phyloP scores from a whole-genome alignment of 2,797 vertebrate species.

The Centropyge bicolor region DNA sequence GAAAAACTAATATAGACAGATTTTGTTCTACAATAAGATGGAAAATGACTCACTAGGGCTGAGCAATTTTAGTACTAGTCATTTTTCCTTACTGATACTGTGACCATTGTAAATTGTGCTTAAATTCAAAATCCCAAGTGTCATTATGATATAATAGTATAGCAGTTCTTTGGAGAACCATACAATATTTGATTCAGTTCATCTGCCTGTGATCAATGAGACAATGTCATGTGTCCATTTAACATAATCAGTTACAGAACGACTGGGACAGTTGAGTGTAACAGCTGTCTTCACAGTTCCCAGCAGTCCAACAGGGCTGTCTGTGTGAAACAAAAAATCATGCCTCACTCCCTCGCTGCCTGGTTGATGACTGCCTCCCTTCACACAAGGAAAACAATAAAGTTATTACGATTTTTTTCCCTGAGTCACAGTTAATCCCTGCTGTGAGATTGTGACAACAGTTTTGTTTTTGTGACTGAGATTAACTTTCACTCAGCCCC shows the following conservation, averaged over 20 bases:
- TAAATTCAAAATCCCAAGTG: background rate
- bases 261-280: too few relatives aligned
- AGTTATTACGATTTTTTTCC: constrained; percentile 49
- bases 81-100: background rate
- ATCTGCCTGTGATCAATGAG: too few relatives aligned
- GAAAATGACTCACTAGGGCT: background rate
- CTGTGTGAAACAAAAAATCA: background rate
- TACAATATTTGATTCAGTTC: too few relatives aligned
- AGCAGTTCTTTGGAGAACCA: too few relatives aligned
- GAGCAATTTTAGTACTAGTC: background rate
- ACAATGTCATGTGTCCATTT: too few relatives aligned
- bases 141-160: too few relatives aligned
- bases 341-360: background rate
- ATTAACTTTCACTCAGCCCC: too few relatives aligned
- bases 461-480: too few relatives aligned
- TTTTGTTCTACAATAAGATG: constrained; percentile 4
- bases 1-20: background rate
- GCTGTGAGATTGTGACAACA: constrained; percentile 16
- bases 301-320: background rate
- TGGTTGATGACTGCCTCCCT: background rate
- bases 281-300: too few relatives aligned
- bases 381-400: constrained; percentile 50
- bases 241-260: too few relatives aligned
- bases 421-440: constrained; percentile 54
- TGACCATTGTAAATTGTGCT: background rate